Base-by-base conservation (phyloP, 2,888 invertebrate species). In the Eupeodes luniger region DNA sequence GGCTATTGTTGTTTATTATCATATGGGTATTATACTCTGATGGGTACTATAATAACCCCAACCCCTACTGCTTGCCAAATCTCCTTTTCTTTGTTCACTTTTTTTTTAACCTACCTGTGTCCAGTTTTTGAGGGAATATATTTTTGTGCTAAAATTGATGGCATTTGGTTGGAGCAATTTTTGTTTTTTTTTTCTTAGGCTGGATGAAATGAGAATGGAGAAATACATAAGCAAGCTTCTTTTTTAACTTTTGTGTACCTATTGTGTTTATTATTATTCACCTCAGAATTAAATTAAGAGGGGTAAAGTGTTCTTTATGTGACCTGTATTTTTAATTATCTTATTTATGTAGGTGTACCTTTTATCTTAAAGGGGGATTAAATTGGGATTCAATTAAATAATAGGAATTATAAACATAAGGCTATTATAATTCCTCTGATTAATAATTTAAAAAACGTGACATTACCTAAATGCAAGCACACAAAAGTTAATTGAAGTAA, bases 91-190 rank as follows among this genome's bases (percentile, higher is more conserved):
- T 40, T 40, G 40, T 40, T 40, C 9, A 40, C 40, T 5, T 40
- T 40, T 40, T 40, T 7, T 9, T 3, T 5, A 40, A 40, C 40
- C 40, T 40, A 5, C 40, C 40, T 69, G 10, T 61, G 61, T 61
- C 81, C 81, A 53, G 59, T 49, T 69, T 55, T 62, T 67, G 34
- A n/a, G 59, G 59, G 10, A 59, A 16, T 34, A 7, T 14, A 10
- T 76, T 59, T 12, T 40, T 62, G 57, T 19, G 55, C 40, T 27
- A 27, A 27, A 51, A 11, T 49, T 81, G 74, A 79, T 67, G 84
- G 40, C 77, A 77, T 70, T 77, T 64, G 51, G 14, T 27, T 27
- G 27, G 27, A 27, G 27, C 27, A 27, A 27, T 27, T 27, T 27
- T 19, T 19, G 19, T 19, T 27, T 2, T 27, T 27, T 27, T 27